These are phyloP conservation scores for Hippoglossus stenolepis DNA, from an alignment of 2,113 vertebrate genomes.

Conservation along the genomic window DNA sequence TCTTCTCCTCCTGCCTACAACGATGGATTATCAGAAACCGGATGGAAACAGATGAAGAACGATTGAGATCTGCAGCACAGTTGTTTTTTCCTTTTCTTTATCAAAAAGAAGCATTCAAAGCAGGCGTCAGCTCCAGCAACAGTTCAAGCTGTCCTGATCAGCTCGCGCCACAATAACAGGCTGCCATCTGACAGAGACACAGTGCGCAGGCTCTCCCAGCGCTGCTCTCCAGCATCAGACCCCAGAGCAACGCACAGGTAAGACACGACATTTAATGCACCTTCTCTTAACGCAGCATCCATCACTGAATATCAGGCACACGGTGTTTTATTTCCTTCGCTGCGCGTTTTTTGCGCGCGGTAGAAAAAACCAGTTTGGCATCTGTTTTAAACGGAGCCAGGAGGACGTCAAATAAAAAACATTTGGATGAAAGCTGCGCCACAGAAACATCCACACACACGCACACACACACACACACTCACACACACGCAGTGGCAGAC, in stretches of 20 bases:
- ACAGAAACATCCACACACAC: slow-evolving; percentile 38
- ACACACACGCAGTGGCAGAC: neutral
- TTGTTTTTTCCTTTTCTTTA: neutral
- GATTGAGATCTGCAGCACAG: slow-evolving; percentile 33
- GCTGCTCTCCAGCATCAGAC: slow-evolving; percentile 66
- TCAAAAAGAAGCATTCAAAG: slow-evolving; percentile 16
- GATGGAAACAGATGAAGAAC: slow-evolving; percentile 37
- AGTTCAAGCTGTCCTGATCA: slow-evolving; percentile 60
- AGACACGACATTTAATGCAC: slow-evolving; percentile 75
- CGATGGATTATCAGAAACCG: slow-evolving; percentile 56
- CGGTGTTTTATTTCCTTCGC: no score
- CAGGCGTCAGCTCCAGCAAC: slow-evolving; percentile 59
- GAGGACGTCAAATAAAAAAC: slow-evolving; percentile 59
- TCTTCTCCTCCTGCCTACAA: neutral
- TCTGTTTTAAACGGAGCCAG: slow-evolving; percentile 43
- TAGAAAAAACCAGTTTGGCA: slow-evolving; percentile 18
- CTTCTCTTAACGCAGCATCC: slow-evolving; percentile 31
- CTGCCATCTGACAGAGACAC: slow-evolving; percentile 67
- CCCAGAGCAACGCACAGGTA: slow-evolving; percentile 76
- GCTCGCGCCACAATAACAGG: slow-evolving; percentile 64
- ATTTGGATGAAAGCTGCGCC: slow-evolving; percentile 70
- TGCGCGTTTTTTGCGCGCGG: slow-evolving; percentile 13
- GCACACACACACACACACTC: neutral
- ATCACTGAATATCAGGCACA: no score
- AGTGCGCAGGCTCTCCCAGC: slow-evolving; percentile 76